A percentile compares a stretch with the other conserved stretches of the same genome.
Conservation (phyloP, 2,797 vertebrate species). For the Hyperoplus immaculatus region DNA sequence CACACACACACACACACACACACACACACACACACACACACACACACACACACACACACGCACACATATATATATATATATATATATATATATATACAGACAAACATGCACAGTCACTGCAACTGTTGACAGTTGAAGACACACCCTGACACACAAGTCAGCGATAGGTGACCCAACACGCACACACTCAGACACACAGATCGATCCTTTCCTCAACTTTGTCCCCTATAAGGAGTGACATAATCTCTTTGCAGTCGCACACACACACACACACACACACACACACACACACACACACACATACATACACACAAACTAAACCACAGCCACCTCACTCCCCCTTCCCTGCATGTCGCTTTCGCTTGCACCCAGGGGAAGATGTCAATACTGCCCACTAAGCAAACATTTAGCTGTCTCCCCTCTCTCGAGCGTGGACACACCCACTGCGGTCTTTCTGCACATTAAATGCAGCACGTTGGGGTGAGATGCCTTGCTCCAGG, state of each 20-base stretch:
- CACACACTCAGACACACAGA: slow-evolving; percentile 13
- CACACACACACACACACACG: neutral
- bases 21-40: neutral
- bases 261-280: slow-evolving; percentile 13
- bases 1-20: neutral
- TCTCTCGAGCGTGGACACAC: slow-evolving; percentile 58
- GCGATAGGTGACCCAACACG: slow-evolving; percentile 17
- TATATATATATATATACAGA: neutral
- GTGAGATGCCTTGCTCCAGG: slow-evolving; percentile 41
- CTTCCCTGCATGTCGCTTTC: slow-evolving; percentile 33
- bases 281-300: slow-evolving; percentile 5
- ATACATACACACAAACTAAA: slow-evolving; percentile 12
- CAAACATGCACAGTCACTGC: neutral
- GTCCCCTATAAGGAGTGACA: slow-evolving; percentile 59
- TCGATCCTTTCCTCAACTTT: slow-evolving; percentile 35
- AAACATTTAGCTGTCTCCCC: slow-evolving; percentile 65
- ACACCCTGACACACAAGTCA: slow-evolving; percentile 23
- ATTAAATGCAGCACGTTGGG: slow-evolving; percentile 24
- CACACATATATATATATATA: neutral
- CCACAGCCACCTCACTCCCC: slow-evolving; percentile 32
- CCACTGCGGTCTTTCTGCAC: slow-evolving; percentile 68
- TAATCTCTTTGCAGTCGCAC: slow-evolving; percentile 57
- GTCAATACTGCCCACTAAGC: slow-evolving; percentile 79
- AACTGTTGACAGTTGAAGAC: slow-evolving; percentile 8
- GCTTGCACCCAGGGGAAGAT: slow-evolving; percentile 52